Evolutionary conservation across 2,113 vertebrate species (phyloP), one percentile per base, ranked within the genome.

Genomic region (Myodes glareolus): DNA sequence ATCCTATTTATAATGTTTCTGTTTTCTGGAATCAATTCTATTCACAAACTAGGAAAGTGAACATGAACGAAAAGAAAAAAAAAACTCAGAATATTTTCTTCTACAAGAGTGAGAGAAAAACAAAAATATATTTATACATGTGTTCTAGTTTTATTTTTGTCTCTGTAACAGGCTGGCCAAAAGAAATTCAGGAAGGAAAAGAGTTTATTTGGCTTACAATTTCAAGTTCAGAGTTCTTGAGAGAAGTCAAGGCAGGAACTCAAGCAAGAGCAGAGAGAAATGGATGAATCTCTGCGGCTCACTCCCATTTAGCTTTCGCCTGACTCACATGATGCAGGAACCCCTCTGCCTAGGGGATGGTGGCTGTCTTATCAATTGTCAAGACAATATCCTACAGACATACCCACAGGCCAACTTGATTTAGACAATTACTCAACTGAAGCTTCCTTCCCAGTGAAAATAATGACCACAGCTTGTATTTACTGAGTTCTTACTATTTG

Each of bases 11-110:
- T 17, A 92, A 93, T 88, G 65, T 97, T 90, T 96, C 33, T 92
- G 50, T 92, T 94, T 90, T 93, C 39, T 93, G 55, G n/a, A 76
- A 97, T 86, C 84, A 89, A 94, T 55, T 97, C 77, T 96, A 88
- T 90, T 93, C 65, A 93, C 3, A 97, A 80, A 88, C 33, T 96
- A 96, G 86, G 78, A 90, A 98, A 97, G 87, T 82, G 55, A 97
- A 82, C 67, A 88, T 27, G 27, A 90, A 82, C 77, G 5, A 93
- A 93, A 73, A 82, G 23, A 27, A 39, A 95, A 97, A n/a, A n/a
- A n/a, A 80, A 85, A 33, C 4, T 2, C 25, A 73, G 80, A 92
- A 88, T 17, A 89, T 21, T 65, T 91, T 96, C 67, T 91, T 96
- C 86, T 23, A 73, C 11, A 4, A 80, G 36, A 88, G 45, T 33